Percentiles rank a stretch among this genome's conserved stretches.
These are phyloP conservation scores for Drosophila miranda DNA, from an alignment of 1,140 invertebrate species.

Conservation along the genomic window DNA sequence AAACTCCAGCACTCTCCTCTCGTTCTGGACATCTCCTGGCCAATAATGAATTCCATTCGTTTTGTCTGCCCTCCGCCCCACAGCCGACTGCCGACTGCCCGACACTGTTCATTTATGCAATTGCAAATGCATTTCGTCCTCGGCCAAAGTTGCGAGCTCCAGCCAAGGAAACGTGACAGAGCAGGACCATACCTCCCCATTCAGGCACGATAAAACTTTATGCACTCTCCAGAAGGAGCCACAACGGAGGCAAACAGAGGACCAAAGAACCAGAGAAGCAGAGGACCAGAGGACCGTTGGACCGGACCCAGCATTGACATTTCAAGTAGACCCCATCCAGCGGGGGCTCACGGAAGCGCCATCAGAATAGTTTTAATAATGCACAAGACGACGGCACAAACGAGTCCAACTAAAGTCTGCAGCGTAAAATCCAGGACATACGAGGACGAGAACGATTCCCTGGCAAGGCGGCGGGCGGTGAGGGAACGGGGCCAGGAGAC, in stretches of 20 bases:
- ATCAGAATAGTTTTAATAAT: constrained; percentile 81
- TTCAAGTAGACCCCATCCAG: constrained; percentile 60
- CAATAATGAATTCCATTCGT: constrained; percentile 81
- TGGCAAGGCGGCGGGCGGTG: neutral
- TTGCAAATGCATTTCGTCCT: constrained; percentile 60
- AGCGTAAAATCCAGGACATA: constrained; percentile 80
- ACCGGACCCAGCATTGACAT: constrained; percentile 69
- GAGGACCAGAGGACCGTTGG: constrained; percentile 13
- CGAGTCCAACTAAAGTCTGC: constrained; percentile 52
- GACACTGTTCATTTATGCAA: constrained; percentile 62
- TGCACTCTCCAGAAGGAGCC: constrained; percentile 50
- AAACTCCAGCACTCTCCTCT: neutral
- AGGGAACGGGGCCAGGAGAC: constrained; percentile 12
- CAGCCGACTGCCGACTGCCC: neutral
- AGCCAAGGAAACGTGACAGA: constrained; percentile 50
- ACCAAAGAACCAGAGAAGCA: neutral
- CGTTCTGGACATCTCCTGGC: constrained; percentile 30
- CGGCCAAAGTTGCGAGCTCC: constrained; percentile 41
- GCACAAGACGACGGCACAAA: constrained; percentile 70
- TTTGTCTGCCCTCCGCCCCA: constrained; percentile 45
- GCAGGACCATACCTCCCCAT: constrained; percentile 10
- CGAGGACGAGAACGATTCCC: constrained; percentile 35
- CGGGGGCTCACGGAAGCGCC: constrained; percentile 49
- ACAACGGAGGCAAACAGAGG: neutral
- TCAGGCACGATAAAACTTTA: constrained; percentile 73